A percentile compares a stretch with the other conserved stretches of the same genome.
Conservation (phyloP, 1,140 invertebrate species). For the Pinna nobilis region DNA sequence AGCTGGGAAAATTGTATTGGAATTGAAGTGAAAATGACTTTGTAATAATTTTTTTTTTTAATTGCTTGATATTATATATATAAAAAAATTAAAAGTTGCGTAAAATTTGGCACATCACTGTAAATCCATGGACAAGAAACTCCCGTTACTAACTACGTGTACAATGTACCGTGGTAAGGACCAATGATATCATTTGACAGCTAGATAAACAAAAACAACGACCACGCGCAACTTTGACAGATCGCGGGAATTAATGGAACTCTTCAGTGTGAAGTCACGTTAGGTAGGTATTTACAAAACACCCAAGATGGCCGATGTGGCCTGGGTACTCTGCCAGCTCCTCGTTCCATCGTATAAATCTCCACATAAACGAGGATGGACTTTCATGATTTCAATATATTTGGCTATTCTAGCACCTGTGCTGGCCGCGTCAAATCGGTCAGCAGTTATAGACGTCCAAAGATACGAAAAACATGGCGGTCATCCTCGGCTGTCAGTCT, state of each 20-base stretch:
- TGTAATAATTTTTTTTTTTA: no score
- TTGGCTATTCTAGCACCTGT: constrained; percentile 23
- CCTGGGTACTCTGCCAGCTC: neutral
- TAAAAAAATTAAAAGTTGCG: no score
- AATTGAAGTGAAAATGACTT: no score
- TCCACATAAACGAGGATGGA: neutral
- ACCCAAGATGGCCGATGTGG: constrained; percentile 22
- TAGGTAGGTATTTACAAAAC: neutral
- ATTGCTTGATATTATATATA: no score
- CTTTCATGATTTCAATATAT: constrained; percentile 8
- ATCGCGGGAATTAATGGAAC: constrained; percentile 20
- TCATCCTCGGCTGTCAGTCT: constrained; percentile 32
- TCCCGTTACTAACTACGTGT: no score
- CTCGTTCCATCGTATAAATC: neutral
- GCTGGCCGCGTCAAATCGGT: constrained; percentile 9
- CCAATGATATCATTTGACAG: no score
- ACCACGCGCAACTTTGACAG: no score
- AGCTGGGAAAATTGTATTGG: no score
- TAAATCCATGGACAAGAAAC: no score
- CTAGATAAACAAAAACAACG: no score
- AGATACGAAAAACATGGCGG: constrained; percentile 24
- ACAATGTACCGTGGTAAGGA: no score
- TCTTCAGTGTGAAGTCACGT: neutral
- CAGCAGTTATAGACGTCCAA: constrained; percentile 30
- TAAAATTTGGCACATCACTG: no score